Base-by-base conservation (phyloP, 2,797 vertebrate genomes). In the Myotis daubentonii region DNA sequence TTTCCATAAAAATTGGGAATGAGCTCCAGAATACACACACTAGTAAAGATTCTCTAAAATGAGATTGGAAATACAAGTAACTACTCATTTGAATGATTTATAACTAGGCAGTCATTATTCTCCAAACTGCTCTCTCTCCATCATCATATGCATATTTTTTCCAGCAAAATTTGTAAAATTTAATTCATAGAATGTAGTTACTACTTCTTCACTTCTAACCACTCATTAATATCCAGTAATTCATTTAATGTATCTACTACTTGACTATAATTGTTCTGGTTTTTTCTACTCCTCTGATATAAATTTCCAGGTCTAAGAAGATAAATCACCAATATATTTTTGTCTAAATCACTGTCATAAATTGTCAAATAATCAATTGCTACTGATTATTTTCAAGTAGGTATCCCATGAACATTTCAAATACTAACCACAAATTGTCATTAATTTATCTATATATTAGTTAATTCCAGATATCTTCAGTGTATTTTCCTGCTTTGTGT, bases 31-130 rank as follows among this genome's bases (percentile, higher is more conserved):
- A 96, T 82, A 33, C 60, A 78, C 30, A 71, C 36, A 47, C 47
- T 47, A 47, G 47, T 47, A 60, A 60, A 66, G 36, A 65, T 75
- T 74, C 57, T 86, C 4, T 55, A 68, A 91, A 57, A 20, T 36
- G 33, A 89, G 16, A 30, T 62, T 33, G 23, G 5, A 11, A 94
- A 55, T 7, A 70, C 8, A 53, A 25, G 15, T n/a, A 65, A 23
- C 30, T 68, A 82, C 22, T 78, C 47, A 84, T 89, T 86, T 78
- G n/a, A 78, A 89, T 92, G 41, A 94, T 68, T 94, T 81, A 72
- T 49, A 65, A 47, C 22, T 72, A 17, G 28, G 4, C 9, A 68
- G 68, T 38, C 17, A 49, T 65, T 72, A 81, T 81, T 36, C 41
- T 84, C 11, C 23, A 87, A 51, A 72, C 22, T 90, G 9, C 11